Evolutionary conservation across 2,113 vertebrate species (phyloP).

Genomic region (Cettia cetti): DNA sequence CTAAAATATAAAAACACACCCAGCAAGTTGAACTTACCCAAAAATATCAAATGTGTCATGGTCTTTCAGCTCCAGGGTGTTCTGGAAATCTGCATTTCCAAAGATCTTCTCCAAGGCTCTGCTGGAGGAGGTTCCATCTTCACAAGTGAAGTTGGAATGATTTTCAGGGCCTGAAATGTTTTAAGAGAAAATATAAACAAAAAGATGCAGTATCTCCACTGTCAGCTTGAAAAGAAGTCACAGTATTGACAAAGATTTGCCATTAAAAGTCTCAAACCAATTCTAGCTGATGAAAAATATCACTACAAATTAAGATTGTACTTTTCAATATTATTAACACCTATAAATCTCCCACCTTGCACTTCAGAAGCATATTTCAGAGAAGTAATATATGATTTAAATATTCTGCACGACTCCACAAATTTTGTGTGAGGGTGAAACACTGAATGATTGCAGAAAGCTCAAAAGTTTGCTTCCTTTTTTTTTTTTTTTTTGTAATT

Average conservation of each 20-base stretch:
- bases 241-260: not conserved
- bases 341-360: not conserved
- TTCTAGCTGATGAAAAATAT: not conserved
- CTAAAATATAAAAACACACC: not conserved
- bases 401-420: not conserved
- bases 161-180: constrained; percentile 35
- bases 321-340: not conserved
- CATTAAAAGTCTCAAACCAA: not conserved
- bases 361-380: not conserved
- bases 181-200: not conserved
- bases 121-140: not conserved
- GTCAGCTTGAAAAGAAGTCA: not conserved
- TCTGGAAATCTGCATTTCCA: not conserved
- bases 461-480: not conserved
- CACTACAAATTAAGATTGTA: not conserved
- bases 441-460: not conserved
- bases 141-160: not conserved
- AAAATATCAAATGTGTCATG: not conserved
- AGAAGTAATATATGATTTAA: not conserved
- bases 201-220: not conserved
- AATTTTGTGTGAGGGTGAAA: not conserved
- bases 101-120: not conserved
- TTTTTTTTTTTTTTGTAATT: not conserved
- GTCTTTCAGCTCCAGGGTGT: not conserved
- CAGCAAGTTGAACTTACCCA: not conserved